phyloP scores from a whole-genome alignment of 2,888 invertebrate genomes.

The Neuroscelio doddi region DNA sequence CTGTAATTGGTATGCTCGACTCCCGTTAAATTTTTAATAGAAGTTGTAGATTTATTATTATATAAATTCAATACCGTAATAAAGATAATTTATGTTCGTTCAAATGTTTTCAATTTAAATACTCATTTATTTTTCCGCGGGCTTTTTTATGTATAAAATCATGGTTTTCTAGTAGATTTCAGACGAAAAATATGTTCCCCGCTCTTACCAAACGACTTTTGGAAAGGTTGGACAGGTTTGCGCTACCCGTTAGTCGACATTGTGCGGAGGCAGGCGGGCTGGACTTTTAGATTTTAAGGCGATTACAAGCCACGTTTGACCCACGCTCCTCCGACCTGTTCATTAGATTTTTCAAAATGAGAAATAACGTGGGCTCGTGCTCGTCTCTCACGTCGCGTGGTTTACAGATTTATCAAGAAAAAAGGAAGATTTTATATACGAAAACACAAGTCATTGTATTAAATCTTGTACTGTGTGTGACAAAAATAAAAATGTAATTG shows the following conservation, averaged over 20 bases:
- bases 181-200: conserved; percentile 37
- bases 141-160: background rate
- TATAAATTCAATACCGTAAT: too few relatives aligned
- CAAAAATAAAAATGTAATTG: background rate
- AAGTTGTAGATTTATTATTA: too few relatives aligned
- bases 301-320: conserved; percentile 55
- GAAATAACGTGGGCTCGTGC: conserved; percentile 52
- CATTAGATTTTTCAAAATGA: conserved; percentile 58
- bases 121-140: background rate
- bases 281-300: conserved; percentile 58
- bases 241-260: conserved; percentile 54
- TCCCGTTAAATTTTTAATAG: too few relatives aligned
- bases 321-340: conserved; percentile 56
- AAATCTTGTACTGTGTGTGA: conserved; percentile 28
- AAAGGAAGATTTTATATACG: conserved; percentile 21
- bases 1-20: too few relatives aligned
- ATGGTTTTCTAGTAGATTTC: conserved; percentile 24
- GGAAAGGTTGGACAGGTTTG: conserved; percentile 58
- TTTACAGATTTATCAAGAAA: conserved; percentile 41
- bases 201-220: conserved; percentile 52
- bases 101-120: too few relatives aligned
- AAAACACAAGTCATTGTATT: conserved; percentile 34
- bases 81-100: too few relatives aligned
- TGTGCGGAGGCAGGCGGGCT: conserved; percentile 50
- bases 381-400: conserved; percentile 39